Base-by-base conservation (phyloP, 2,888 invertebrate genomes). In the Orthosia gracilis region DNA sequence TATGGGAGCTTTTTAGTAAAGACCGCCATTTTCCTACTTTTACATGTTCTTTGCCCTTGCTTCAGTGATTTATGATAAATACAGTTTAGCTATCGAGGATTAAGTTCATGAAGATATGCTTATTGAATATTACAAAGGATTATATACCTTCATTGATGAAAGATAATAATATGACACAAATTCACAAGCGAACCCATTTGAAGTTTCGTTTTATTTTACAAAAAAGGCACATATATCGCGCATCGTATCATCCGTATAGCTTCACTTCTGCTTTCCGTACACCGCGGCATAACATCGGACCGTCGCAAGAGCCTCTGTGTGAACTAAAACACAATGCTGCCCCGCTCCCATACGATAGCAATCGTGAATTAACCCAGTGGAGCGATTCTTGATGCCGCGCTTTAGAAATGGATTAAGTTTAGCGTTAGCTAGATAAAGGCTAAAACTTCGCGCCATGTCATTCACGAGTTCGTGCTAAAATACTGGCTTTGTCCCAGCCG, bases 331-430 rank as follows among this genome's bases (percentile, higher is more conserved):
- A 91, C 91, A 91, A 91, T 91, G 89, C 83, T 81, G 80, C 73
- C 87, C 78, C 80, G 85, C 89, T 85, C 91, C 88, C 91, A 91
- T 89, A 89, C 79, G 93, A 93, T 93, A 92, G 85, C 83, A 82
- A 93, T 93, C 93, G 84, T 90, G 92, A 92, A 92, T 90, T 90
- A 90, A 92, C 80, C 74, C 85, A 85, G 80, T 87, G 87, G 87
- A 87, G 89, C 89, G 91, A 91, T 91, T 84, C 89, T 89, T 89
- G 90, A 91, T 90, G 88, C 82, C 83, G 82, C 87, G 86, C 87
- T 90, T 89, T 89, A 89, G 90, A 91, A 91, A 91, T 91, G 92
- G 91, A 91, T 92, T 89, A 91, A 88, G 83, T 84, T 89, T 77
- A 82, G 79, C 76, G 69, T 78, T 80, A 68, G 70, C 73, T 76